A percentile compares a stretch with the other conserved stretches of the same genome.
Conservation (phyloP, 2,797 vertebrate species). For the Cercopithecus neglectus region DNA sequence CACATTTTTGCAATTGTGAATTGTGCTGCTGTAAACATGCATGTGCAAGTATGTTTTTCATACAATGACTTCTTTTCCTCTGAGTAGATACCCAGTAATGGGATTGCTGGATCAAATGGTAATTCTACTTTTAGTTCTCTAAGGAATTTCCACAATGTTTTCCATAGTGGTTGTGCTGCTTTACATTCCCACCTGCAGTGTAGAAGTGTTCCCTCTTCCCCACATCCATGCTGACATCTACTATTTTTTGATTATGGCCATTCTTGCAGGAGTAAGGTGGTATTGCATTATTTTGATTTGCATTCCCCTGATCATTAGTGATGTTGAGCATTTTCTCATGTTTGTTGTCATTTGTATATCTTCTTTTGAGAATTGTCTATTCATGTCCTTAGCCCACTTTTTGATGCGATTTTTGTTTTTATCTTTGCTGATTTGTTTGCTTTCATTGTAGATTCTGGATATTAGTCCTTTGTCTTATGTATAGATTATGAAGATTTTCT, state of each 20-base stretch:
- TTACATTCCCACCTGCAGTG: neutral
- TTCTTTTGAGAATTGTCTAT: neutral
- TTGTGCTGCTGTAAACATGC: neutral
- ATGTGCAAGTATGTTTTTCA: neutral
- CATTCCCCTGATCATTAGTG: neutral
- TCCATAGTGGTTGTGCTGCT: neutral
- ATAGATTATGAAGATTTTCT: too few relatives aligned
- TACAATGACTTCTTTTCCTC: neutral
- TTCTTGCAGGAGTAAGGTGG: neutral
- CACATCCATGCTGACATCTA: neutral
- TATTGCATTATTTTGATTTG: neutral
- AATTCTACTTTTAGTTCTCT: neutral
- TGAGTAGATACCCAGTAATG: neutral
- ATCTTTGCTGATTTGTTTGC: neutral
- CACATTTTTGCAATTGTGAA: neutral
- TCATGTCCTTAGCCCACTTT: neutral
- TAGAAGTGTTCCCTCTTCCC: neutral
- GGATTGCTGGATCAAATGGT: neutral
- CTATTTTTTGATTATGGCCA: neutral
- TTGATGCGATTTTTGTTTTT: neutral
- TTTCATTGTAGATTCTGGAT: too few relatives aligned
- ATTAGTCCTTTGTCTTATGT: too few relatives aligned
- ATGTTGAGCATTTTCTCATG: neutral
- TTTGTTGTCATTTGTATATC: neutral
- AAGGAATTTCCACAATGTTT: neutral